Base-by-base conservation (phyloP, 2,113 vertebrate genomes). In the Hippopotamus amphibius region DNA sequence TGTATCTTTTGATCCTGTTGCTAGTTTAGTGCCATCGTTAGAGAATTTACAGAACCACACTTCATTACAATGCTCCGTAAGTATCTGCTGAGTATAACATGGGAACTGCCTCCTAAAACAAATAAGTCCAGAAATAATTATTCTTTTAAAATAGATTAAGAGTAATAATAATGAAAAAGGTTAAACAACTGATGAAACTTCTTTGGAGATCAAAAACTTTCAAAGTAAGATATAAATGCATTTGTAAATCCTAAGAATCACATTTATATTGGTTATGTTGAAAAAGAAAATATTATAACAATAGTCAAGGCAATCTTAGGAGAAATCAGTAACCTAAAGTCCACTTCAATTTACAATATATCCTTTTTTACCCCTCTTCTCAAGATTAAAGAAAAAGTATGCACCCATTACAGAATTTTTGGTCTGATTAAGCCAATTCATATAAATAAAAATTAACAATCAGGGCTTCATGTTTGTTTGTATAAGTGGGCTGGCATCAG, bases 11-110 rank as follows among this genome's bases (percentile, higher is more conserved):
- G 99, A 99, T 97, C 99, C 99, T 8, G 99, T 99, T 95, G 99
- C 99, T 99, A 99, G 98, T 99, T 99, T 99, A 98, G 99, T 99
- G 99, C 99, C 99, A 0, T 99, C 99, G 1, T 99, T 99, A 97
- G 99, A 99, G 98, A 99, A 99, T 98, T 99, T 99, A 98, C 99
- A 99, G 99, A 99, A 99, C 99, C 99, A 99, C 43, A 99, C 99
- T 98, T 99, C 99, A 79, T 99, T 99, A 98, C 99, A 99, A 98
- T 99, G 99, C 95, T 99, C 99, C 5, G 99, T 99, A 71, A 99
- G 99, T 96, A 99, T 99, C 98, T 99, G 99, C 98, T 99, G 99
- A 88, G 99, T 99, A 98, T 99, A 99, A 98, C 99, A 99, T 12
- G 99, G 99, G 97, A 99, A 99, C 98, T 99, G 99, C 97, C 99